Conservation (phyloP, 2,113 vertebrate species). For the Boleophthalmus pectinirostris region DNA sequence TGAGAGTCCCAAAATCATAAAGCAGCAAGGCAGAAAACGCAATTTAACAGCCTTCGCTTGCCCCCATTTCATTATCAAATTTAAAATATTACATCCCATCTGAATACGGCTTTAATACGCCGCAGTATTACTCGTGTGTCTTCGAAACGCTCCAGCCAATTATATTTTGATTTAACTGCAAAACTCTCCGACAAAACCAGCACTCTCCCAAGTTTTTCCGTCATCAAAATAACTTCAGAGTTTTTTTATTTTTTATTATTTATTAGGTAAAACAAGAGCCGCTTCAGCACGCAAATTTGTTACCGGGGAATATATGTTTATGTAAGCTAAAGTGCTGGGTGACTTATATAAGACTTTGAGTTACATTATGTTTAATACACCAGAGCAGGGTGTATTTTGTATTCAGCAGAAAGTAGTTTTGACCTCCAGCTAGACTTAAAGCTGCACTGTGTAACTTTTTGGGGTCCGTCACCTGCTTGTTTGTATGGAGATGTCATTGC, state of each 20-base stretch:
- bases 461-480: too few species aligned
- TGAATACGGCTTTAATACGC: constrained; percentile 11
- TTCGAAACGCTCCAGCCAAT: neutral
- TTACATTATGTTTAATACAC: neutral
- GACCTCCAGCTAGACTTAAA: neutral
- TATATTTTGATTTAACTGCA: neutral
- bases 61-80: constrained; percentile 20
- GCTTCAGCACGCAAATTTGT: neutral
- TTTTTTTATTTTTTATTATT: too few species aligned
- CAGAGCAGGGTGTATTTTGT: neutral
- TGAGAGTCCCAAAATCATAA: constrained; percentile 7
- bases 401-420: neutral
- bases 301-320: constrained; percentile 1
- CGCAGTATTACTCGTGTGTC: constrained; percentile 10
- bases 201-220: constrained; percentile 7
- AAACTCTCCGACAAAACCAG: neutral
- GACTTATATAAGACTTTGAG: neutral
- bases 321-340: neutral
- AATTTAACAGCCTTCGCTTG: constrained; percentile 15
- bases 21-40: neutral
- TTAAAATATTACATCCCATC: constrained; percentile 20
- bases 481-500: too few species aligned
- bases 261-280: neutral
- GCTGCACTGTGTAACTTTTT: too few species aligned
- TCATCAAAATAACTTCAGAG: neutral